Conservation (phyloP, 1,140 invertebrate species). For the Orchesella cincta region DNA sequence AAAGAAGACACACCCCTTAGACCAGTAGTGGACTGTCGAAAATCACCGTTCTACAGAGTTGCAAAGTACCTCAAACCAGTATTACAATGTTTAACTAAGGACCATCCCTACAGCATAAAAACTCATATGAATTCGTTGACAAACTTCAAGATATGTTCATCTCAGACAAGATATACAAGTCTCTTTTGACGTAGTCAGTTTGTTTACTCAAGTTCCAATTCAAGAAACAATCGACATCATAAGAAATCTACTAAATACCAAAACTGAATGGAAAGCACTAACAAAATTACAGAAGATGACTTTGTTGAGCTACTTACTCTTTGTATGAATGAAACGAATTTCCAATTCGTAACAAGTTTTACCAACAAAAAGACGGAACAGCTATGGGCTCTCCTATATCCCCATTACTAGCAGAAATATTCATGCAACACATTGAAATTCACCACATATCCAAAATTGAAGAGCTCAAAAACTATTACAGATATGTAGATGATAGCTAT, state of each 20-base stretch:
- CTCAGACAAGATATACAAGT: neutral
- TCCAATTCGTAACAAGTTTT: conserved; percentile 35
- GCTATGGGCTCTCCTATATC: conserved; percentile 43
- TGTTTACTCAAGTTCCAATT: conserved; percentile 4
- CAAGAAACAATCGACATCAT: neutral
- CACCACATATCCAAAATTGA: neutral
- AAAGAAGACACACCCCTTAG: conserved; percentile 49
- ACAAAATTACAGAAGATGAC: conserved; percentile 1
- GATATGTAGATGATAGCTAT: no score
- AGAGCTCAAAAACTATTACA: no score
- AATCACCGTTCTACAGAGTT: conserved; percentile 48
- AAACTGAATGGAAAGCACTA: neutral
- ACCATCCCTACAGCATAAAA: neutral
- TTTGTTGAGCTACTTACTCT: neutral
- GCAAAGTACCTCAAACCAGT: conserved; percentile 46
- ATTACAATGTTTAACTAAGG: conserved; percentile 4
- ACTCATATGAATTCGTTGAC: neutral
- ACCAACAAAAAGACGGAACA: conserved; percentile 37
- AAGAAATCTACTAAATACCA: neutral
- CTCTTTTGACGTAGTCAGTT: neutral
- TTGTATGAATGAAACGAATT: conserved; percentile 29
- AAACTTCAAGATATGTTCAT: neutral
- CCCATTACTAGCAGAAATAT: conserved; percentile 37
- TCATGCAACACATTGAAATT: conserved; percentile 38
- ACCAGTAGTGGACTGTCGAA: conserved; percentile 50